Conservation (phyloP, 2,888 invertebrate species). For the Pilophorus perplexus region DNA sequence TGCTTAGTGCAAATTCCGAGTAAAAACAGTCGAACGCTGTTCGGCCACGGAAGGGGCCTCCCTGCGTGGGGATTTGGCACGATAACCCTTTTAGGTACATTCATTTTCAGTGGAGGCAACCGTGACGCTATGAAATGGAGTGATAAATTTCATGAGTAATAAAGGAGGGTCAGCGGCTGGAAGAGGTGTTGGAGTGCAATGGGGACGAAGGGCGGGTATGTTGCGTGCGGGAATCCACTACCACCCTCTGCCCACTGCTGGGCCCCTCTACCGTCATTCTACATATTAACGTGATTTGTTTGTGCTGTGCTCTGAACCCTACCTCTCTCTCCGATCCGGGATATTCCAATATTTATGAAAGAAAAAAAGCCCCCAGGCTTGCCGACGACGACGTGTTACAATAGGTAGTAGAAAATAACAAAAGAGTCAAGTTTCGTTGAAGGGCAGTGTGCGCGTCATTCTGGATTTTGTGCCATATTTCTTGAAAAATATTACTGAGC, state of each 20-base stretch:
- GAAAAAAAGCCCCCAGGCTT: neutral
- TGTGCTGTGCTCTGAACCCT: neutral
- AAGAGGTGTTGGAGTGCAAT: neutral
- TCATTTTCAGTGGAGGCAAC: conserved; percentile 9
- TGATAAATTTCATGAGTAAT: conserved; percentile 40
- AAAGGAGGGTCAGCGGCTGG: conserved; percentile 8
- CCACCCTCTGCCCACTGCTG: neutral
- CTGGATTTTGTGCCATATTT: too few relatives aligned
- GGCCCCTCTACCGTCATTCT: conserved; percentile 1
- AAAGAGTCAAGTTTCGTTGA: neutral
- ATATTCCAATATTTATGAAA: neutral
- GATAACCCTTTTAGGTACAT: conserved; percentile 28
- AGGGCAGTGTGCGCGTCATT: too few relatives aligned
- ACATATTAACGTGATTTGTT: conserved; percentile 34
- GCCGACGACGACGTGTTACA: neutral
- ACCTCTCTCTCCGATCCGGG: too few relatives aligned
- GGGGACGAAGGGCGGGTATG: neutral
- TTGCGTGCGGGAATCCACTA: conserved; percentile 21
- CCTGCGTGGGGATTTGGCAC: conserved; percentile 24
- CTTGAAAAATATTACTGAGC: too few relatives aligned
- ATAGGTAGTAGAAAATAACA: too few relatives aligned
- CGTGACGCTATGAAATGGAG: conserved; percentile 39
- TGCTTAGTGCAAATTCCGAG: too few relatives aligned
- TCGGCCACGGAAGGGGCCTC: too few relatives aligned
- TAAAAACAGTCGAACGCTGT: too few relatives aligned